phyloP scores from a whole-genome alignment of 2,113 vertebrate genomes.

The Hippocampus abdominalis region DNA sequence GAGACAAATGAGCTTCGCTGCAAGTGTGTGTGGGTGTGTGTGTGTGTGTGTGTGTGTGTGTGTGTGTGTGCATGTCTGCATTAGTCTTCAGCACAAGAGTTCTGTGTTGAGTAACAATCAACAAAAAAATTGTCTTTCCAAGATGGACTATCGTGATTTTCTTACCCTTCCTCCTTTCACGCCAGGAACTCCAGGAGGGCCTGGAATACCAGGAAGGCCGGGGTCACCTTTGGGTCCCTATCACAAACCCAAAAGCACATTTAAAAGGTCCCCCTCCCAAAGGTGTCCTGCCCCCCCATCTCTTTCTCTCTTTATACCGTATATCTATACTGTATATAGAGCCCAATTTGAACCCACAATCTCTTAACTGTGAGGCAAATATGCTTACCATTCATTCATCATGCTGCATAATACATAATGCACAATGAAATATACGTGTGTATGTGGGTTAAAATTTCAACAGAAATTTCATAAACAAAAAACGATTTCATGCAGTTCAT shows the following conservation, averaged over 20 bases:
- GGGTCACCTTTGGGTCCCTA: constrained; percentile 86
- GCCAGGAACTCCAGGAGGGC: constrained; percentile 84
- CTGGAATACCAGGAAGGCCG: constrained; percentile 88
- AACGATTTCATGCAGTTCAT: no score
- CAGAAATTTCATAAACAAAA: no score
- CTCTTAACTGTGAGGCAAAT: no score
- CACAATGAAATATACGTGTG: no score
- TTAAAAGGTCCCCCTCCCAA: background rate
- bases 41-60: background rate
- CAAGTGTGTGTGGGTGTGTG: constrained; percentile 1
- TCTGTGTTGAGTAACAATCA: constrained; percentile 12
- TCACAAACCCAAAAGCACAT: constrained; percentile 18
- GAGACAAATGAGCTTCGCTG: constrained; percentile 9
- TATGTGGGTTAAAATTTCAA: no score
- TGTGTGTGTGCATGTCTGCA: background rate
- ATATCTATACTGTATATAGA: no score
- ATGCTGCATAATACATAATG: no score
- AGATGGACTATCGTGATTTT: constrained; percentile 6
- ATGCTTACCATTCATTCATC: no score
- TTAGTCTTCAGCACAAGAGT: constrained; percentile 39
- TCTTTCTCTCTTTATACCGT: no score
- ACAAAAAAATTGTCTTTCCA: constrained; percentile 2
- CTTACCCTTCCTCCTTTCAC: constrained; percentile 91
- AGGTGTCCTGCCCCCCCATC: no score
- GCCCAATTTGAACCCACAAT: no score